These are phyloP conservation scores for Pionites leucogaster DNA, from an alignment of 2,113 vertebrate genomes.

Conservation along the genomic window DNA sequence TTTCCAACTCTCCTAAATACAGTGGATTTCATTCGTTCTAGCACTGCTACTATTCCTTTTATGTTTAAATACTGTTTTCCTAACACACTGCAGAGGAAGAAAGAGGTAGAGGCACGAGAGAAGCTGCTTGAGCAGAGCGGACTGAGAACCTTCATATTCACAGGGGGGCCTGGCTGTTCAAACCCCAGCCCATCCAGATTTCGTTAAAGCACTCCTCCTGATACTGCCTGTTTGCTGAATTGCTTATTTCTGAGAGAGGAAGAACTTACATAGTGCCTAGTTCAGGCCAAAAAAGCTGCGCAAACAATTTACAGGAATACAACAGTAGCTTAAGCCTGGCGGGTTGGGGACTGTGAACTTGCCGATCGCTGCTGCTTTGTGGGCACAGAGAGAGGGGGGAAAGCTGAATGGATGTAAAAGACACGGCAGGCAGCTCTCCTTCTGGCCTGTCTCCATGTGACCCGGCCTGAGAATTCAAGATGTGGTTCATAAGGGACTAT, in stretches of 20 bases:
- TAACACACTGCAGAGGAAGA: neutral
- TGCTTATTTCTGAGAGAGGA: neutral
- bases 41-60: neutral
- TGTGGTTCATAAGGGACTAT: neutral
- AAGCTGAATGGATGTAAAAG: neutral
- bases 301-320: neutral
- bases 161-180: neutral
- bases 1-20: neutral
- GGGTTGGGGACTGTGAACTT: accelerated
- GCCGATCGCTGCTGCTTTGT: accelerated
- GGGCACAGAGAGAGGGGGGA: accelerated
- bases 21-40: neutral
- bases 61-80: neutral
- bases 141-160: neutral
- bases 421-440: neutral
- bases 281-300: neutral
- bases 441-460: neutral
- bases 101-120: neutral
- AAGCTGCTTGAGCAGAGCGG: neutral
- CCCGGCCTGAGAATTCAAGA: neutral
- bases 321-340: neutral
- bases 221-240: neutral
- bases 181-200: neutral
- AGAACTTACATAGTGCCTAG: neutral
- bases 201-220: neutral